phyloP scores from a whole-genome alignment of 2,113 vertebrate genomes.

The Panthera tigris region DNA sequence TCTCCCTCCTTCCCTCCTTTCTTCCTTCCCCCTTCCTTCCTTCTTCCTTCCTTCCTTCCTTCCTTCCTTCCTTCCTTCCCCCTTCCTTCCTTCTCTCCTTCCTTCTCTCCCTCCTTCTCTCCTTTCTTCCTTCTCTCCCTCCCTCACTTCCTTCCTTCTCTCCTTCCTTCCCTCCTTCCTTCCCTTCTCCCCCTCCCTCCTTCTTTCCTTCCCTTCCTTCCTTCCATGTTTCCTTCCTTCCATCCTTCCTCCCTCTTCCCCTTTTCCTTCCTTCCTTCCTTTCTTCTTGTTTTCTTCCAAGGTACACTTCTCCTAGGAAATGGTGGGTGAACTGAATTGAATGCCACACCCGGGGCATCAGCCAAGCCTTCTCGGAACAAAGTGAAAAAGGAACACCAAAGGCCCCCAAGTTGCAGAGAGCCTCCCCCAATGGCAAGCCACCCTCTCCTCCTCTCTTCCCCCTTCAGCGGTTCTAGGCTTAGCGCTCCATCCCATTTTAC shows the following conservation, averaged over 20 bases:
- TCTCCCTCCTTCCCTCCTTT: background rate
- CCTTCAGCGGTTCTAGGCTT: background rate
- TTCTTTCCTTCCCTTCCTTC: too few species aligned
- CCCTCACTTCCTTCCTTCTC: background rate
- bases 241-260: background rate
- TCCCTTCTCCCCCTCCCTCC: background rate
- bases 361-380: background rate
- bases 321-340: background rate
- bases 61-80: background rate
- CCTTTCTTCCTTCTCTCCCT: background rate
- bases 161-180: background rate
- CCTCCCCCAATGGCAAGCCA: rapidly evolving
- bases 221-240: too few species aligned
- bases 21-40: background rate
- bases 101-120: too few species aligned
- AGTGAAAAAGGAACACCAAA: background rate
- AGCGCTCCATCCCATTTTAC: background rate
- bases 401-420: background rate
- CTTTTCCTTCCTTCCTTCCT: too few species aligned
- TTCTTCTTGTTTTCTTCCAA: too few species aligned
- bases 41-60: background rate
- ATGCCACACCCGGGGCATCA: background rate
- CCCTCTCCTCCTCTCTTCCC: background rate
- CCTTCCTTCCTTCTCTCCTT: background rate
- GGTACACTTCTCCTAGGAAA: background rate